Evolutionary conservation across 2,797 vertebrate species (phyloP), one percentile per base, ranked within the genome.

Genomic region (Myotis daubentonii): DNA sequence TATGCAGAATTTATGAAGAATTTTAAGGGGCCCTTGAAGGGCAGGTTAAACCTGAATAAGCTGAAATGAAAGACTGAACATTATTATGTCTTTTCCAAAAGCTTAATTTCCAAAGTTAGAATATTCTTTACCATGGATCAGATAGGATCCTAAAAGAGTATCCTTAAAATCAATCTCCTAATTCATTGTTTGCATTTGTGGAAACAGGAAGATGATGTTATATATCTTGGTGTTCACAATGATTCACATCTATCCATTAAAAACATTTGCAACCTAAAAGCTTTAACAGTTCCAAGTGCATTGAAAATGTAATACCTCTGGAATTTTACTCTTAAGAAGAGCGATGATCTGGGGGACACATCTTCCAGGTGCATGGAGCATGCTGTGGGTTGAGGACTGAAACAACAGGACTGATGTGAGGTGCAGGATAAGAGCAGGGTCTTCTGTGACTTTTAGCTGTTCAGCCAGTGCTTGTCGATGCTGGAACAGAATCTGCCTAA

Each of bases 361-460:
- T 98, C 99, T 99, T 76, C 99, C 99, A 0, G 99, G 99, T 6
- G 99, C 99, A 83, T 99, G 99, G 93, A 99, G 99, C 99, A 99
- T 99, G 96, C 98, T 99, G 94, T 99, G 98, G 55, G 99, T 99
- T 94, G 97, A 97, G 96, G 98, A 98, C 96, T 99, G 99, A 96
- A 99, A 99, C 81, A 99, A 97, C 96, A 99, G 98, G 62, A 99
- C 99, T 16, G 99, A 98, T 44, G 99, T 99, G 96, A 99, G 98
- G 94, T 99, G 99, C 72, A 99, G 98, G 83, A 99, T 98, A 80
- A 99, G 98, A 8, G 99, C 99, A 0, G 99, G 99, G 38, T 99
- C 99, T 97, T 99, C 99, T 0, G 99, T 98, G 57, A 98, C 98
- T 97, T 99, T 99, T 8, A 99, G 98, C 97, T 99, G 99, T 94